Evolutionary conservation across 2,113 vertebrate genomes (phyloP).

Genomic region (Zosterops pallidus): DNA sequence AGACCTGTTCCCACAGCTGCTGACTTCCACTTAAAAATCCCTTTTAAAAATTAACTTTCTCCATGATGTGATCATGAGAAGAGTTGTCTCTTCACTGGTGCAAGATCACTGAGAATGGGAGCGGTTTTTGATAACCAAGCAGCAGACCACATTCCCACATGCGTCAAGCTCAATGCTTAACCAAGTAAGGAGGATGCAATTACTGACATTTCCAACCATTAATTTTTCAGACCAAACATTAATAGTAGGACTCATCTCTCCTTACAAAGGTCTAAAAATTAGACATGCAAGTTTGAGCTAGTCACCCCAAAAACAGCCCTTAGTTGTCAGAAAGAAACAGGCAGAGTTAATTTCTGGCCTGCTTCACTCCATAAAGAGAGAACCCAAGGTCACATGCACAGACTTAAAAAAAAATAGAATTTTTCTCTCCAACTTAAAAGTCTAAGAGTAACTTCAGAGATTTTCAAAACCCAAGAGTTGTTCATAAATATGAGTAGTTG

Average conservation of each 20-base stretch:
- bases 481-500: neutral
- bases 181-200: neutral
- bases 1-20: neutral
- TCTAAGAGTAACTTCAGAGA: neutral
- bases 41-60: neutral
- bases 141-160: neutral
- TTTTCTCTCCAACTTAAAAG: neutral
- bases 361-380: neutral
- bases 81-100: neutral
- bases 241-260: neutral
- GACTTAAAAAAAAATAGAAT: neutral
- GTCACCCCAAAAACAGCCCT: neutral
- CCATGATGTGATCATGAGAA: neutral
- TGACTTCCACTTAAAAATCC: neutral
- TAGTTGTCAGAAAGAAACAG: neutral
- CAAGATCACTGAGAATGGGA: neutral
- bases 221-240: neutral
- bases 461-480: neutral
- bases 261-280: neutral
- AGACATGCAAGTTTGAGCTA: neutral
- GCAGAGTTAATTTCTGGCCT: neutral
- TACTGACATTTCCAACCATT: neutral
- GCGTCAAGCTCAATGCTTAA: neutral
- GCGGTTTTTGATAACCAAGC: neutral
- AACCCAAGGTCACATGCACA: neutral